Base-by-base conservation (phyloP, 2,797 vertebrate species). In the Botia almorhae region DNA sequence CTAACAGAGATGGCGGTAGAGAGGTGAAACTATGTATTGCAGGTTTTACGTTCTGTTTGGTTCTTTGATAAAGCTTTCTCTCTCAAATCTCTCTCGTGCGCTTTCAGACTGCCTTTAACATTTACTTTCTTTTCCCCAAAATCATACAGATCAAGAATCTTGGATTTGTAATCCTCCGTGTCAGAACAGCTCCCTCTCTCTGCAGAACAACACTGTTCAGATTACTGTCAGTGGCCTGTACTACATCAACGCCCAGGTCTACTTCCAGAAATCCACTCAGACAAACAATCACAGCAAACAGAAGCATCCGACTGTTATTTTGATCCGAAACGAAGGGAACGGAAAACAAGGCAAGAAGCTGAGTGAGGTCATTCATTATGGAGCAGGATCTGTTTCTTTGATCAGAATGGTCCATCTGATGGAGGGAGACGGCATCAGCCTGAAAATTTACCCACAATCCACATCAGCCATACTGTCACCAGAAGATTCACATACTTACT, bases 381-480 rank as follows among this genome's bases (percentile, higher is more conserved):
- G 1, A 2, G 0, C 13, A 11, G 65, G 79, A 6, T 82, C 82
- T 0, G 63, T 91, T 53, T 91, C 83, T 83, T 72, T 93, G 78
- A 85, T 58, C 46, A 78, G 64, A n/a, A 82, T 91, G 2, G 79
- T 92, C 33, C 11, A 0, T 0, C 86, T 94, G 26, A 13, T 0
- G 11, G 0, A 1, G 0, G 53, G 12, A 14, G 88, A 91, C 17
- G 78, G 69, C 0, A 16, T 93, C 70, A 88, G 74, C 0, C 53
- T 93, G 21, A 0, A 65, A 0, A 84, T 92, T 67, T 0, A 65
- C 0, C 3, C 26, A 36, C 1, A 2, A 0, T 78, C n/a, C 8
- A 55, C 68, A 0, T 12, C n/a, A n/a, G n/a, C n/a, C n/a, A n/a
- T 7, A 46, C 8, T 16, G 0, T 23, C 0, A 63, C 16, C 0